Base-by-base conservation (phyloP, 53 echinoderm and acorn worm species). In the Patiria pectinifera region DNA sequence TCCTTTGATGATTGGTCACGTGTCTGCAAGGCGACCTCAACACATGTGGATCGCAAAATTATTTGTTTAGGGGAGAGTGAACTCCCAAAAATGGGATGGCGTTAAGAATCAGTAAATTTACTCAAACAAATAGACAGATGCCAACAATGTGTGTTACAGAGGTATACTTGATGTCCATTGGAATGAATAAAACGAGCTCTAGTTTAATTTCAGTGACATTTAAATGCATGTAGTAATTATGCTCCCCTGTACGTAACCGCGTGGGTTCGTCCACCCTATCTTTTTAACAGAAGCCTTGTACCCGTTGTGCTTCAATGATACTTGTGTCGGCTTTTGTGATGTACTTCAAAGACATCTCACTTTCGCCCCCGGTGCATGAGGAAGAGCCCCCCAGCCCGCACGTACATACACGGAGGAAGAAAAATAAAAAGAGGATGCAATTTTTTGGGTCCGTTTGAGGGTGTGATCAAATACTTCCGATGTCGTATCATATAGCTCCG, bases 1-100 rank as follows among this genome's bases (percentile, higher is more conserved):
- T 81, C 90, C 81, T 90, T 90, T 90, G 90, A 90, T 90, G 90
- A 80, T 47, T 19, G 45, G 80, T 90, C 90, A 90, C 90, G 90
- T 90, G 90, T 66, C 81, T 81, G 15, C 61, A 59, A 90, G 25
- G 79, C 90, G 81, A 90, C 90, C 90, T 69, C 90, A 60, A 90
- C 81, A 62, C 89, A 81, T 81, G 16, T 81, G 90, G 90, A 69
- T 47, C 81, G 21, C 90, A 63, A 69, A 80, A 90, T 80, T 90
- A 80, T 47, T 46, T n/a, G 22, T 48, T 43, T 62, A 90, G 90
- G 90, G 80, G 90, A 22, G 76, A 21, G 0, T 89, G 2, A 6
- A 45, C 44, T 6, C 21, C 18, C 35, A 61, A 26, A 23, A 21
- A 21, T 74, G 4, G 0, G 4, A 74, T 74, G 6, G 5, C 11